A percentile compares a stretch with the other conserved stretches of the same genome.
These are phyloP conservation scores for Xerus inauris DNA, from an alignment of 2,113 vertebrate genomes.

Conservation along the genomic window DNA sequence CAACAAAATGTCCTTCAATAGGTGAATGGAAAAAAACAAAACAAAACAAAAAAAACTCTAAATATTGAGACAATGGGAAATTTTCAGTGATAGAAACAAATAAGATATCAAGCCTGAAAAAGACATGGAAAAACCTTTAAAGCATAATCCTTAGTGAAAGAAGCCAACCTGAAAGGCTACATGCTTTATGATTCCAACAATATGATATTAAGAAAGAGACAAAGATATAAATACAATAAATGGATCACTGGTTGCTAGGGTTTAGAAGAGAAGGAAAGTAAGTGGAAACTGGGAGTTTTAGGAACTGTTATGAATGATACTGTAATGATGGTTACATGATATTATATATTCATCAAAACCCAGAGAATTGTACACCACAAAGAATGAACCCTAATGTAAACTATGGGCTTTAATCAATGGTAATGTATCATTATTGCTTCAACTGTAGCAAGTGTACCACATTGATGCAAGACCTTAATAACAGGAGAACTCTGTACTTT, in stretches of 20 bases:
- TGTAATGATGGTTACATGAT: neutral
- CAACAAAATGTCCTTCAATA: neutral
- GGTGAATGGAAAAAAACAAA: no score
- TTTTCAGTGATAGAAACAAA: neutral
- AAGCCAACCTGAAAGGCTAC: neutral
- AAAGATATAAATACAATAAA: neutral
- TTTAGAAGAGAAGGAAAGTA: neutral
- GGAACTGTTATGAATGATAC: neutral
- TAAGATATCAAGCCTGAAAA: neutral
- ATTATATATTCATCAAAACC: neutral
- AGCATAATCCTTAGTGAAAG: neutral
- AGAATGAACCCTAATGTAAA: neutral
- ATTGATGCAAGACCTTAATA: neutral
- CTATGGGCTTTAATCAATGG: neutral
- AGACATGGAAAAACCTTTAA: neutral
- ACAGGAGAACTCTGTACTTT: neutral
- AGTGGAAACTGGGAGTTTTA: neutral
- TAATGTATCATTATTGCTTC: neutral
- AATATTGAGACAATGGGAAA: neutral
- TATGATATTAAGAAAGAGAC: neutral
- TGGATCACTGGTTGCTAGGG: neutral
- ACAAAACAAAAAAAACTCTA: neutral
- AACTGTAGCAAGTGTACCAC: neutral
- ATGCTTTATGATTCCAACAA: neutral
- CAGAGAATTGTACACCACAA: neutral